Evolutionary conservation across 2,888 invertebrate species (phyloP), one percentile per base, ranked within the genome.

Genomic region (Hoplodrina ambigua): DNA sequence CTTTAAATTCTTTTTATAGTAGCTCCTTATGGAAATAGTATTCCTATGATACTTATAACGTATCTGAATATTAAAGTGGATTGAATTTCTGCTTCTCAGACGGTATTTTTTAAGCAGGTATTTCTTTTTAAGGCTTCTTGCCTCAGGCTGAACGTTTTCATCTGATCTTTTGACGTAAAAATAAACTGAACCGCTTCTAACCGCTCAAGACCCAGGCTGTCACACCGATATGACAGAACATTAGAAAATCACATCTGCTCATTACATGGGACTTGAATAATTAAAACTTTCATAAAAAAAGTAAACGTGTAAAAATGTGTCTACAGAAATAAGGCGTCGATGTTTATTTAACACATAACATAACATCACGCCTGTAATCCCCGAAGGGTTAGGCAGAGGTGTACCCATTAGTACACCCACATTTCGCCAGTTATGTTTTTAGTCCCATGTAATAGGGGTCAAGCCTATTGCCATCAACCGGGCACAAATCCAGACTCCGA

Each of bases 21-120:
- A 46, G n/a, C 37, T 75, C 55, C 41, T 61, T 67, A 66, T 67
- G 72, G 59, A 71, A 70, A 64, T 63, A 58, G n/a, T 60, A 67
- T 69, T 76, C 78, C 25, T 72, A 78, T 81, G 60, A 72, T 75
- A 80, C 71, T 10, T 60, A 80, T 84, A 69, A 73, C 67, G 69
- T 73, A 57, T 84, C 80, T 75, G 70, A 77, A 87, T 80, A 77
- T 84, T 76, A 71, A 76, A 85, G 78, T 83, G 82, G 78, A 87
- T 84, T 86, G 85, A 82, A 85, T 85, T 83, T 83, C 78, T 78
- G 60, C 76, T 68, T 76, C 70, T 69, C 72, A 66, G 71, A 73
- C 70, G 65, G 79, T 82, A 75, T 80, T 82, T 75, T 25, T 83
- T 86, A 81, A 41, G 41, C 13, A 41, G 41, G 41, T 80, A 84